Conservation (phyloP, 2,888 invertebrate species). For the Molanna angustata region DNA sequence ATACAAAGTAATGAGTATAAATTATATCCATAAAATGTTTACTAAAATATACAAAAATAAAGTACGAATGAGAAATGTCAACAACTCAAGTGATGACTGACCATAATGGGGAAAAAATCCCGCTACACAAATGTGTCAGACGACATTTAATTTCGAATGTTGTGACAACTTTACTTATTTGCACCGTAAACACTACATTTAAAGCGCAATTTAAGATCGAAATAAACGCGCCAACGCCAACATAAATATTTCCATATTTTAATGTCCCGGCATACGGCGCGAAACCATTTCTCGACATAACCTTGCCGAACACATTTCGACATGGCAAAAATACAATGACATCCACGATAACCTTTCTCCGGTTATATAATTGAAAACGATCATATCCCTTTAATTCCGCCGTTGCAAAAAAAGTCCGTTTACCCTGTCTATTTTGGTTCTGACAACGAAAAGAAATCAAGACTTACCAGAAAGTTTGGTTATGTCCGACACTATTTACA, state of each 20-base stretch:
- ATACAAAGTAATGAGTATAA: no score
- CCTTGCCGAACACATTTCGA: conserved; percentile 10
- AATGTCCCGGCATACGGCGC: conserved; percentile 20
- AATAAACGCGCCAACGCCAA: background rate
- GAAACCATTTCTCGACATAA: conserved; percentile 19
- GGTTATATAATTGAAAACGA: conserved; percentile 20
- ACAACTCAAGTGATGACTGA: no score
- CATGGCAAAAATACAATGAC: no score
- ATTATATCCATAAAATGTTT: no score
- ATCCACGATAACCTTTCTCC: background rate
- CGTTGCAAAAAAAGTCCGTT: conserved; percentile 16
- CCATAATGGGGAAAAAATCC: no score
- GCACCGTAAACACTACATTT: no score
- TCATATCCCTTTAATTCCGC: conserved; percentile 9
- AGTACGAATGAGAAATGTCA: no score
- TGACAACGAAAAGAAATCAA: conserved; percentile 21
- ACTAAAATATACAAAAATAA: no score
- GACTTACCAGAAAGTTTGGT: conserved; percentile 23
- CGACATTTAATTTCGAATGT: no score
- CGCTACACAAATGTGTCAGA: no score
- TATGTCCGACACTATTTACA: conserved; percentile 22
- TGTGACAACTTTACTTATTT: no score
- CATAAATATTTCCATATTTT: conserved; percentile 5
- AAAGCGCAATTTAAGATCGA: no score
- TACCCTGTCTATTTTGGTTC: conserved; percentile 26